Conservation (phyloP, 2,113 vertebrate genomes). For the Chaenocephalus aceratus region DNA sequence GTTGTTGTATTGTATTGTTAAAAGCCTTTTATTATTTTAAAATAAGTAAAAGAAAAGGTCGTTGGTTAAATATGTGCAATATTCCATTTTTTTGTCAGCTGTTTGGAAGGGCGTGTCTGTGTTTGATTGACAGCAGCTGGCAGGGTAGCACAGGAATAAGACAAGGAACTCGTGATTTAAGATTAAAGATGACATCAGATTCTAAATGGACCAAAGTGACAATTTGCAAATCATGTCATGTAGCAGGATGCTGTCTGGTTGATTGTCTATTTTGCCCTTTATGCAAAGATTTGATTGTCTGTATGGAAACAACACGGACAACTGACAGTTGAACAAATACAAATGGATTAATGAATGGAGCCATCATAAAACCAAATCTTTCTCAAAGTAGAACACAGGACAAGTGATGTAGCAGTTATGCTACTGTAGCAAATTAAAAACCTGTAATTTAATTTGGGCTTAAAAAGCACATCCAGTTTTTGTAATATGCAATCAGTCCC, state of each 20-base stretch:
- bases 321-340: neutral
- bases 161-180: neutral
- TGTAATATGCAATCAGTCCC: conserved; percentile 15
- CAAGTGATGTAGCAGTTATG: neutral
- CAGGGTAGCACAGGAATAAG: neutral
- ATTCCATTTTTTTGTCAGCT: neutral
- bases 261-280: neutral
- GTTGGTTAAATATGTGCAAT: neutral
- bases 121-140: neutral
- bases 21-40: neutral
- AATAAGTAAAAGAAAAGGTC: neutral
- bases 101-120: neutral
- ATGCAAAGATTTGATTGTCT: too few species aligned
- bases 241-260: too few species aligned
- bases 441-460: neutral
- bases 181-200: neutral
- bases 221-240: neutral
- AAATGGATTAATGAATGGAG: neutral
- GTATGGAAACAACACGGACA: too few species aligned
- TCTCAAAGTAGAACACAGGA: neutral
- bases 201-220: neutral
- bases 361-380: neutral
- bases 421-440: neutral
- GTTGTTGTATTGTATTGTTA: neutral
- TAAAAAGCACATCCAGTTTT: neutral